Evolutionary conservation across 2,113 vertebrate species (phyloP), one percentile per base, ranked within the genome.

Genomic region (Chionomys nivalis): DNA sequence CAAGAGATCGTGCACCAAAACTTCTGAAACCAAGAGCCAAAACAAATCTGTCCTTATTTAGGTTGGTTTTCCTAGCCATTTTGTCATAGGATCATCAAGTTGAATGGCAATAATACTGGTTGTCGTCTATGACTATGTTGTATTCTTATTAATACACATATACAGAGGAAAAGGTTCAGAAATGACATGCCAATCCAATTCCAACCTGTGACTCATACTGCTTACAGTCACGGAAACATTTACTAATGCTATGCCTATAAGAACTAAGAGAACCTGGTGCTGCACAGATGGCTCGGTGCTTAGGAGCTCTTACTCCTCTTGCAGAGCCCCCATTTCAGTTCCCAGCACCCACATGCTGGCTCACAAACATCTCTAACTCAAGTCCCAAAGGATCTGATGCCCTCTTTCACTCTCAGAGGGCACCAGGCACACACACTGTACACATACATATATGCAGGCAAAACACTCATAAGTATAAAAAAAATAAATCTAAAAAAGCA

Each of bases 171-270:
- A 86, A 31, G 78, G 73, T 89, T 82, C 90, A 89, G 13, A 94
- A 94, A 87, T 21, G 87, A 75, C 42, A 91, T 28, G 65, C 49
- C 17, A 95, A 92, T 77, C 28, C 31, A 85, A 85, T 85, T 44
- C 10, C 7, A 89, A 72, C 14, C 42, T 87, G 86, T 91, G 81
- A 76, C 58, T 31, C 3, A 58, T 47, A 79, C 55, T 92, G 61
- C 24, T 82, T 95, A 93, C 89, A 97, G 26, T 36, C 23, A 91
- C 8, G 73, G 61, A 92, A 94, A 87, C 68, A 28, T 77, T 94
- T 87, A 92, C 24, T 79, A 78, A 44, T 72, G 14, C 19, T 21
- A 21, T 58, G 55, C 82, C 44, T 85, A 76, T 77, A 73, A 55
- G 2, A 90, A 89, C 70, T 89, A 93, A 86, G 33, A 36, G 81